Conservation (phyloP, 1,140 invertebrate species). For the Teleogryllus occipitalis region DNA sequence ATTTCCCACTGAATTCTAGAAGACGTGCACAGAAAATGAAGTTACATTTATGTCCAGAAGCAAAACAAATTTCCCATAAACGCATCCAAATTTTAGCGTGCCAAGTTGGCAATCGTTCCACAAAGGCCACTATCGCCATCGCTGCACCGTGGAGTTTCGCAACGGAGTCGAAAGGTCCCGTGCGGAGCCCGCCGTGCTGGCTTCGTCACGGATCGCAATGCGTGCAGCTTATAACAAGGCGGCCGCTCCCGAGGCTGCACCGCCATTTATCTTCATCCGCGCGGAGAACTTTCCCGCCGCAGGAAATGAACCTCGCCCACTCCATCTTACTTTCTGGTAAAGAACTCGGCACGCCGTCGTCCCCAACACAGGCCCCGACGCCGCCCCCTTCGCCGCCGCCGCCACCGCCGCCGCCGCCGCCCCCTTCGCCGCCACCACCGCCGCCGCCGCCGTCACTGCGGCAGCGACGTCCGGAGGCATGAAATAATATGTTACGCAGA, state of each 20-base stretch:
- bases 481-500: background rate
- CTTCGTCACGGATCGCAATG: background rate
- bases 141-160: background rate
- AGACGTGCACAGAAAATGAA: no score
- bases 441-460: no score
- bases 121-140: background rate
- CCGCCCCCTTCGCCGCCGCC: background rate
- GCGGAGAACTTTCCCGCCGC: background rate
- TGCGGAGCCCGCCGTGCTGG: no score
- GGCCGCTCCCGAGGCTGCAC: no score
- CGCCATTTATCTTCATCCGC: background rate
- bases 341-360: background rate
- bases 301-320: background rate
- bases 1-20: no score
- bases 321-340: conserved; percentile 4
- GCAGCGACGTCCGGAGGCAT: background rate
- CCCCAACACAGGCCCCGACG: no score
- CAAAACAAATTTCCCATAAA: background rate
- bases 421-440: no score
- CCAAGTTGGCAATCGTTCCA: no score
- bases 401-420: no score
- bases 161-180: background rate
- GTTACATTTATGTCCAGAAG: no score
- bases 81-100: no score
- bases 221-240: background rate